A percentile compares a stretch with the other conserved stretches of the same genome.
Conservation (phyloP, 2,797 vertebrate genomes). For the Pangasius djambal region DNA sequence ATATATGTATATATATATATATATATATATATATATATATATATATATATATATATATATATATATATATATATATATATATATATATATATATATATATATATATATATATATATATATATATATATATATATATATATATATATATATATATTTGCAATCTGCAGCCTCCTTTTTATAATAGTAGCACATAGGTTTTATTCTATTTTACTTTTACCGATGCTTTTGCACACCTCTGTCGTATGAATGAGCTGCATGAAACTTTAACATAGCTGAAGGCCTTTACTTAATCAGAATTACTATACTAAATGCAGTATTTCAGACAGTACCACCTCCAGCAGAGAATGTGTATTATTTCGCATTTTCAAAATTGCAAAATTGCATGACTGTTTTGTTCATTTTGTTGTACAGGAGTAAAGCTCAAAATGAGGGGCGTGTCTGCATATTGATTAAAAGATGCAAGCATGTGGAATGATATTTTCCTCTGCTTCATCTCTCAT, state of each 20-base stretch:
- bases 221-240: neutral
- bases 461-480: slow-evolving; percentile 70
- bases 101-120: too few relatives aligned
- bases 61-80: too few relatives aligned
- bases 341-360: neutral
- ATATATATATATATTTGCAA: neutral
- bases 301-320: neutral
- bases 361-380: neutral
- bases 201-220: neutral
- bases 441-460: slow-evolving; percentile 70
- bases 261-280: neutral
- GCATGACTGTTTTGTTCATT: slow-evolving; percentile 16
- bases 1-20: too few relatives aligned
- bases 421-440: slow-evolving; percentile 63
- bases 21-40: too few relatives aligned
- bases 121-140: too few relatives aligned
- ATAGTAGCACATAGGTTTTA: neutral
- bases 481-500: slow-evolving; percentile 69
- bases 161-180: neutral
- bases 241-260: too few relatives aligned
- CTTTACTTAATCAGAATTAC: neutral
- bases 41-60: too few relatives aligned
- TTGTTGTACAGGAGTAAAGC: slow-evolving; percentile 14
- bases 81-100: too few relatives aligned
- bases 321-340: neutral